Base-by-base conservation (phyloP, 1,140 invertebrate species). In the Leguminivora glycinivorella region DNA sequence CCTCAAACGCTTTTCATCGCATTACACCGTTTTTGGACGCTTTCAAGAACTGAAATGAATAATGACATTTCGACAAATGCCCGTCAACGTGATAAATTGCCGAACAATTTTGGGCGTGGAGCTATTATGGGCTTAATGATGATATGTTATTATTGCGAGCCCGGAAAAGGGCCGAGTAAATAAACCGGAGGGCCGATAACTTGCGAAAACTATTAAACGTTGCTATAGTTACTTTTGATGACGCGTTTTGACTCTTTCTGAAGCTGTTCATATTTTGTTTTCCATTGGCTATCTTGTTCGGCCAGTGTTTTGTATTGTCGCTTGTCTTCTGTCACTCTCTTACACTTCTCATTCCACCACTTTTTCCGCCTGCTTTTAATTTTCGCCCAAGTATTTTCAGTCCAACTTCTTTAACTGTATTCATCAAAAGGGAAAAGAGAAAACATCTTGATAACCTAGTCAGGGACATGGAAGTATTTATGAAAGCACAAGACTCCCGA, bases 41-140 rank as follows among this genome's bases (percentile, higher is more conserved):
- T 72, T 75, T 68, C 71, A 70, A 63, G 70, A 75, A 70, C 68
- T 56, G 52, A 73, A 75, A 77, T 76, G 77, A 77, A 75, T 79
- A 66, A 79, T 79, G 73, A 72, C 70, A 67, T 79, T 73, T 77
- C 67, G 56, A 52, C 70, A 69, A 77, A 76, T 77, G 71, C 69
- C 72, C 70, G 52, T 70, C 72, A 72, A 75, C 73, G 72, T 83
- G 78, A 83, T 72, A 79, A 82, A 83, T 82, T 78, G 70, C 75
- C 70, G 75, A 75, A 78, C 80, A 79, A 81, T 81, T 75, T 74
- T 43, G 52, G 70, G 72, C 67, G 71, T 22, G 4, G 7, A 19
- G 29, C 67, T 67, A 72, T 74, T 70, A 74, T 47, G 29, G 26
- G 68, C 60, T 68, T 40, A 52, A 73, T 73, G 70, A 73, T 71